Base-by-base conservation (phyloP, 2,888 invertebrate species). In the Sesia bembeciformis region DNA sequence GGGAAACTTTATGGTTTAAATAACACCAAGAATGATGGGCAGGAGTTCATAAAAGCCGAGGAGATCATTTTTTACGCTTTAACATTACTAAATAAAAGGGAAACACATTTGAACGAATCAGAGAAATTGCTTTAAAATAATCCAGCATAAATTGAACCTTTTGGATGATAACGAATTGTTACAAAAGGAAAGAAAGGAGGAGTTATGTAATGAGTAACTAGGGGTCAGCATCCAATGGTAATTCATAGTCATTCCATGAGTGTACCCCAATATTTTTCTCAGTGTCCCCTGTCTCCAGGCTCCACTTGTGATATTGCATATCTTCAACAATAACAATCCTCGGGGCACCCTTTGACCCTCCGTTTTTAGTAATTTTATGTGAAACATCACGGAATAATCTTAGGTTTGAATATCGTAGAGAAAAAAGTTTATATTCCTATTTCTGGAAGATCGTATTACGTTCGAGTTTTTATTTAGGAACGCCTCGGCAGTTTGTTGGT, bases 301-400 rank as follows among this genome's bases (percentile, higher is more conserved):
- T 62, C 62, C 63, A 67, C 69, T 66, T 62, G 66, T 64, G 72
- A 81, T 76, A 78, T 75, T 75, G 69, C 76, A 74, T 77, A 76
- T 78, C 77, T 72, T 61, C 55, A 60, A 73, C 74, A 76, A 77
- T 76, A 79, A 80, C 76, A 74, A 53, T 53, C 66, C 67, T 56
- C 60, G 58, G 64, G 70, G 69, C 65, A 67, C 70, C 67, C 66
- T 67, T 72, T 68, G 71, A 69, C 72, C 75, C 72, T 68, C 63
- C 67, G 64, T 61, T 73, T 64, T 65, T 62, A 63, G 68, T 74
- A 71, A 76, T 74, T 75, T 77, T 76, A 76, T 71, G 70, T 70
- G 61, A 51, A 53, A 53, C 52, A 39, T 39, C 40, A 8, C 41
- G 50, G 65, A 61, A 63, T 67, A 65, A 73, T 70, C 68, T 74